Evolutionary conservation across 2,888 invertebrate species (phyloP), one percentile per base, ranked within the genome.

Genomic region (Acheta domesticus): DNA sequence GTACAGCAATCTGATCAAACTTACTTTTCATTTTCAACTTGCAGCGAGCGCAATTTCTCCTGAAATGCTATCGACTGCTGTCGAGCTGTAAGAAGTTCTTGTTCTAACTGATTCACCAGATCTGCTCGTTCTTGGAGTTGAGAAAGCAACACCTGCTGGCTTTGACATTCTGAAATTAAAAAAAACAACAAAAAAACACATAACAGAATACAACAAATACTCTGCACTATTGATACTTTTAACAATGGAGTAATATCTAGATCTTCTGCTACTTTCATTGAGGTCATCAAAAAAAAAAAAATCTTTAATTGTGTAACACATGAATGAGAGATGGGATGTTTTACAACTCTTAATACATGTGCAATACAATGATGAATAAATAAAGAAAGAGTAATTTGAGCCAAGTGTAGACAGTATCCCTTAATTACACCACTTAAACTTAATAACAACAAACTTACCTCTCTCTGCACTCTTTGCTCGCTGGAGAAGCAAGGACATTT

Each of bases 381-480:
- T 36, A 4, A 36, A 4, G 8, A 36, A 36, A 36, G 8, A 36
- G 1, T 36, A 36, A 36, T 36, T 36, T 2, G 36, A 36, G 5
- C 8, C 36, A 4, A 36, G 5, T 36, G 5, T 36, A 36, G 36
- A 8, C 36, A 36, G 36, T 36, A 36, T 36, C 4, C 36, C 36
- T 36, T 36, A 36, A 36, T 76, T 23, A 76, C 76, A 21, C 2
- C 2, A 36, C 2, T 76, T 20, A 16, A 12, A 8, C 77, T 49
- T 49, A 20, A 78, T 48, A 23, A 36, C 74, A 74, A 23, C 12
- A n/a, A 80, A 80, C 77, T 79, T 79, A 88, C 89, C 89, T 84
- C 86, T 86, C 83, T 89, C 87, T 74, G 88, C 86, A 76, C 86
- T 86, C 83, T 88, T 88, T 14, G 87, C 87, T 81, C 89, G 85